Conservation (phyloP, 2,888 invertebrate genomes). For the Camptogramma bilineatum region DNA sequence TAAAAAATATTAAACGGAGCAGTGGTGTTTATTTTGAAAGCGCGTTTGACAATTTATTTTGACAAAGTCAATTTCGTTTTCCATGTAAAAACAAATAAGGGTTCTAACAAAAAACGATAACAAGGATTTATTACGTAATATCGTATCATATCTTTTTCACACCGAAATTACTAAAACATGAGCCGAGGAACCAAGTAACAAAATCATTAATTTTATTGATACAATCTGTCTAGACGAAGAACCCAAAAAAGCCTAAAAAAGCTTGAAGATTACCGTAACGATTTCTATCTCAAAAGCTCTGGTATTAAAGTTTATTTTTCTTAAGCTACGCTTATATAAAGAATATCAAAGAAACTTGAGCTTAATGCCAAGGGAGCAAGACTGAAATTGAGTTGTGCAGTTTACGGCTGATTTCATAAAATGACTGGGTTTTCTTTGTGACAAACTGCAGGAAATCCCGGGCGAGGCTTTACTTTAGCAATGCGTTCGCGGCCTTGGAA, state of each 20-base stretch:
- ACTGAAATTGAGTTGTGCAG: conserved; percentile 42
- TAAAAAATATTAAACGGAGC: background rate
- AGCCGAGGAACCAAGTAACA: background rate
- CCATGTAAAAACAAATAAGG: background rate
- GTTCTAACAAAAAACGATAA: background rate
- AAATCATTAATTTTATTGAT: conserved; percentile 4
- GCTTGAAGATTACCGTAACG: background rate
- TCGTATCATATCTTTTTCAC: background rate
- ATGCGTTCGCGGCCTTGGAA: conserved; percentile 25
- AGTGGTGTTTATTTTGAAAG: background rate
- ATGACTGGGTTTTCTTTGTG: conserved; percentile 55
- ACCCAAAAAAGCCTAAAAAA: background rate
- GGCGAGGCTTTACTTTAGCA: conserved; percentile 48
- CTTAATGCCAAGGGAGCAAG: conserved; percentile 34
- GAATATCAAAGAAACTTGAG: conserved; percentile 38
- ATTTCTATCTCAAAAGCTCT: conserved; percentile 17
- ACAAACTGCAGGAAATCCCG: conserved; percentile 60
- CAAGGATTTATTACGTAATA: background rate
- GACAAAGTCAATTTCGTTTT: background rate
- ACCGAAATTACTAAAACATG: background rate
- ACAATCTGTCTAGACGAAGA: conserved; percentile 2
- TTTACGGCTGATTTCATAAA: conserved; percentile 33
- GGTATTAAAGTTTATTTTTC: conserved; percentile 28
- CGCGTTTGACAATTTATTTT: background rate
- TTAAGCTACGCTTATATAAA: conserved; percentile 8